Conservation (phyloP, 92 coral and sea anemone genomes). For the Scolanthus callimorphus region DNA sequence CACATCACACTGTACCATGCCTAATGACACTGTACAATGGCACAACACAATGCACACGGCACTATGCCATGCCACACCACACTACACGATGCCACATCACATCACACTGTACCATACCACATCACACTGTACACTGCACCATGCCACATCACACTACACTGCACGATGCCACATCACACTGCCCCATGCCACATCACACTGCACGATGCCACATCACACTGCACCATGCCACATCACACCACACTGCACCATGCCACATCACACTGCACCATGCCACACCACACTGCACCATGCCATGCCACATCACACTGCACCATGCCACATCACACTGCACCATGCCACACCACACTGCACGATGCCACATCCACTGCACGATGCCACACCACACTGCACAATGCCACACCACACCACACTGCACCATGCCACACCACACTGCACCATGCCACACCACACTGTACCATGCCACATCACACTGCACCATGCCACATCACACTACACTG, state of each 20-base stretch:
- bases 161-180: no score
- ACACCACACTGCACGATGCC: slow-evolving; percentile 8
- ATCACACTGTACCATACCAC: no score
- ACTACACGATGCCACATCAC: no score
- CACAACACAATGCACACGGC: no score
- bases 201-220: no score
- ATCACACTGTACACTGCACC: no score
- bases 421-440: slow-evolving; percentile 5
- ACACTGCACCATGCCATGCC: neutral
- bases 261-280: slow-evolving; percentile 9
- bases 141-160: no score
- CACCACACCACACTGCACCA: neutral
- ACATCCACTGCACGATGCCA: slow-evolving; percentile 1
- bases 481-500: neutral
- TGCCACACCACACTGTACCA: neutral
- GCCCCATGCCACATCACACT: no score
- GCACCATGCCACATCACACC: no score
- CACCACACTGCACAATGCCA: slow-evolving; percentile 5
- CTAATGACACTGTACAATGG: no score
- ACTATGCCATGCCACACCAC: no score
- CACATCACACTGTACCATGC: no score
- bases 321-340: slow-evolving; percentile 1
- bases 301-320: neutral
- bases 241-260: neutral
- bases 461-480: neutral